Evolutionary conservation across 2,113 vertebrate genomes (phyloP), one percentile per base, ranked within the genome.

Genomic region (Chaetodon auriga): DNA sequence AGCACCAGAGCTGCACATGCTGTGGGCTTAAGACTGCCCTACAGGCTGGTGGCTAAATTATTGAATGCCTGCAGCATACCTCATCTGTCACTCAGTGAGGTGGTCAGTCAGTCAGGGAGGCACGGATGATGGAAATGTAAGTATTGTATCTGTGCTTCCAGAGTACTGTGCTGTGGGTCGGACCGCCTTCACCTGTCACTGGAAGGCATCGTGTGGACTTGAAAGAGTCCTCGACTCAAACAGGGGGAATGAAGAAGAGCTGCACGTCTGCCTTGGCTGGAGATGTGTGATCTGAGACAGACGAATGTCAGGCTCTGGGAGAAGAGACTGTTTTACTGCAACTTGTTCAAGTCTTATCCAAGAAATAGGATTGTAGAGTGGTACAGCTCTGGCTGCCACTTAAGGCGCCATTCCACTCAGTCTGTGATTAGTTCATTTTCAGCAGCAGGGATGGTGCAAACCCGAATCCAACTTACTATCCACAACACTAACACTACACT

Each of bases 21-120:
- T 69, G 83, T 2, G 8, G 68, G 62, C 66, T 87, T 72, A 43
- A 85, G 81, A 63, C 71, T 65, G 64, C 65, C 79, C 70, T 64
- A 65, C 76, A 80, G 75, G 80, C 81, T 89, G 85, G 72, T 46
- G 7, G 73, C 78, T 93, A 85, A 94, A 95, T 95, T 94, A 95
- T 91, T 92, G 88, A 95, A 88, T 78, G 73, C 41, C 86, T 90
- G 85, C 85, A 78, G 90, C 92, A 86, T 65, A 75, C 48, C 82
- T 89, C 71, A 75, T 87, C 84, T 78, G 82, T 90, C 89, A 81
- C 80, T 92, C 83, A 86, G 86, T 77, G 71, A 74, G 72, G 45
- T 30, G 78, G 81, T 84, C 80, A 75, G 83, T 76, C 87, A 70
- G 83, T 77, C 87, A 70, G 85, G 45, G 60, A 64, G 81, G 53